Percentiles rank a stretch among this genome's conserved stretches.
Evolutionary conservation across 2,797 vertebrate species (phyloP).

Genomic region (Poecilia wingei): DNA sequence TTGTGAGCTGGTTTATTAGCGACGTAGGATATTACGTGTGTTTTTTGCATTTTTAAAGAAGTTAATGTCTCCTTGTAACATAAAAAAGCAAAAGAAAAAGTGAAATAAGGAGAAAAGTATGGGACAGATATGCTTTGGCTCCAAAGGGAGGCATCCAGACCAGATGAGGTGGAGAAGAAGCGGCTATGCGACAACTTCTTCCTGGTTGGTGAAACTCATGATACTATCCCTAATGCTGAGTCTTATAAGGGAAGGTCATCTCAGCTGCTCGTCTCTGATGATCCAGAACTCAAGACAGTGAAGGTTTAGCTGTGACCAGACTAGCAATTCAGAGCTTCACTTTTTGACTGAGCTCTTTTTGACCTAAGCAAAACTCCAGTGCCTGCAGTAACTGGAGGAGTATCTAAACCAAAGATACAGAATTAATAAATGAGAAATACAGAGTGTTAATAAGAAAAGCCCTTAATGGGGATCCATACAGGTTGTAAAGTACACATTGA

Average conservation of each 20-base stretch:
- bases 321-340: neutral
- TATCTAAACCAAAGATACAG: neutral
- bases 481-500: constrained; percentile 19
- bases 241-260: neutral
- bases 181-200: neutral
- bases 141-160: neutral
- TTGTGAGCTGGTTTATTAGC: constrained; percentile 28
- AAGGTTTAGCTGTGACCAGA: neutral
- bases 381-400: neutral
- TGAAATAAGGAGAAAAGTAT: neutral
- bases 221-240: neutral
- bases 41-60: neutral
- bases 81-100: neutral
- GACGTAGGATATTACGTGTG: neutral
- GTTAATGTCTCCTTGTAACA: neutral
- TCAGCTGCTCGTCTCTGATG: neutral
- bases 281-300: neutral
- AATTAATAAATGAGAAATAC: neutral
- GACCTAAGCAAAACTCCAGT: neutral
- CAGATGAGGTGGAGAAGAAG: neutral
- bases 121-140: neutral
- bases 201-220: neutral
- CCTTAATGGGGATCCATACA: constrained; percentile 13
- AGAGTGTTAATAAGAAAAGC: constrained; percentile 15
- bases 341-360: neutral